Conservation (phyloP, 2,797 vertebrate species). For the Molothrus ater region DNA sequence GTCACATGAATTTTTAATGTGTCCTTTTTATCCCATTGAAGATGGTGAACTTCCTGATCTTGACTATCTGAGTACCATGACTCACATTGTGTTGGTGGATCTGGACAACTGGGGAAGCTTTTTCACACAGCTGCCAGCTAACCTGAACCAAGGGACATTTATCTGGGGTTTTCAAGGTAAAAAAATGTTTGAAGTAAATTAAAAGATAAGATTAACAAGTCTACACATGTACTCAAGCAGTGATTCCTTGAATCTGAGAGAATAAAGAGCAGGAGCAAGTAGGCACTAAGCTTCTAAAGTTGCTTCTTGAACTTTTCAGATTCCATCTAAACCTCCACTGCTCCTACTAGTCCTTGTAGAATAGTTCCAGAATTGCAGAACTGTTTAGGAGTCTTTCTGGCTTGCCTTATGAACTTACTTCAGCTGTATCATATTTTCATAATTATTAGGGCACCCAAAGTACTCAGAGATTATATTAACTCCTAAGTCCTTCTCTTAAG, state of each 20-base stretch:
- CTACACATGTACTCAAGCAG: neutral
- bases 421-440: neutral
- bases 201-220: neutral
- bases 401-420: neutral
- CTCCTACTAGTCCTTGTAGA: neutral
- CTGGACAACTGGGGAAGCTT: constrained; percentile 84
- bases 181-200: neutral
- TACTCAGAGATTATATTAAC: neutral
- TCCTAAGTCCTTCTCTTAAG: neutral
- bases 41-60: constrained; percentile 80
- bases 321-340: neutral
- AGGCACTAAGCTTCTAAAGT: neutral
- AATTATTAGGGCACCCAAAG: neutral
- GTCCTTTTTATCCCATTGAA: constrained; percentile 53
- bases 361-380: neutral
- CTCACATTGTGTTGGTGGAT: constrained; percentile 84
- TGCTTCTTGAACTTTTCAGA: neutral
- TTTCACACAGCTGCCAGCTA: constrained; percentile 79
- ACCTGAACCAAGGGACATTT: constrained; percentile 83
- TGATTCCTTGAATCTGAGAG: neutral
- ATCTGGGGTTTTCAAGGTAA: constrained; percentile 87
- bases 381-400: neutral
- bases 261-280: neutral
- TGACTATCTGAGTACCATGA: constrained; percentile 83
- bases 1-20: neutral